A percentile compares a stretch with the other conserved stretches of the same genome.
Conservation (phyloP, 2,113 vertebrate genomes). For the Aptenodytes patagonicus region DNA sequence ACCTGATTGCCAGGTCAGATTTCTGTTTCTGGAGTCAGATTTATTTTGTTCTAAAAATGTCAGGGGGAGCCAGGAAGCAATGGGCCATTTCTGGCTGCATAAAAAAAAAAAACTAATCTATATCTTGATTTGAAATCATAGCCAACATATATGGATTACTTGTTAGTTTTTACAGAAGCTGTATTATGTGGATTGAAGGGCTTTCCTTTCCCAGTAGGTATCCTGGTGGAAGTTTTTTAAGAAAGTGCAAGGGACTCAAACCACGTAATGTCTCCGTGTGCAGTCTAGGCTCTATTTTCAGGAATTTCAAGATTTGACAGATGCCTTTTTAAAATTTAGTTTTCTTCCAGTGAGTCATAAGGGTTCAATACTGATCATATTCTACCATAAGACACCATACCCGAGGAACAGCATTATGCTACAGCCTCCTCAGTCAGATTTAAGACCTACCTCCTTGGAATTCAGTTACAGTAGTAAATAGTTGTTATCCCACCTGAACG, state of each 20-base stretch:
- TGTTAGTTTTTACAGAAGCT: background rate
- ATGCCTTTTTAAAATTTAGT: background rate
- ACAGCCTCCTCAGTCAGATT: background rate
- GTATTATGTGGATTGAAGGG: background rate
- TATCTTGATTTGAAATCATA: background rate
- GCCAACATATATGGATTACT: background rate
- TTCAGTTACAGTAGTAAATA: background rate
- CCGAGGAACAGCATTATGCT: background rate
- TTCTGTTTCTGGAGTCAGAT: background rate
- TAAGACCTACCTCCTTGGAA: background rate
- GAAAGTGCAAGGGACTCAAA: background rate
- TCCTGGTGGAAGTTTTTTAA: background rate
- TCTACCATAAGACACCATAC: background rate
- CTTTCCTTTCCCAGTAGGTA: background rate
- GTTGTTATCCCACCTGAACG: background rate
- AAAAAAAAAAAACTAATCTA: background rate
- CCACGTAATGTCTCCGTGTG: background rate
- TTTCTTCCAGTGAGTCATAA: background rate
- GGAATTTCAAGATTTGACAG: background rate
- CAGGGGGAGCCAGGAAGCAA: background rate
- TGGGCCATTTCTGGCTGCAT: background rate
- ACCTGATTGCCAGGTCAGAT: background rate
- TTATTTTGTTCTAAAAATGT: background rate
- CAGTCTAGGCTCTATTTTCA: background rate
- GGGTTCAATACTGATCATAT: background rate